Evolutionary conservation across 2,113 vertebrate genomes (phyloP), one percentile per base, ranked within the genome.

Genomic region (Nibea albiflora): DNA sequence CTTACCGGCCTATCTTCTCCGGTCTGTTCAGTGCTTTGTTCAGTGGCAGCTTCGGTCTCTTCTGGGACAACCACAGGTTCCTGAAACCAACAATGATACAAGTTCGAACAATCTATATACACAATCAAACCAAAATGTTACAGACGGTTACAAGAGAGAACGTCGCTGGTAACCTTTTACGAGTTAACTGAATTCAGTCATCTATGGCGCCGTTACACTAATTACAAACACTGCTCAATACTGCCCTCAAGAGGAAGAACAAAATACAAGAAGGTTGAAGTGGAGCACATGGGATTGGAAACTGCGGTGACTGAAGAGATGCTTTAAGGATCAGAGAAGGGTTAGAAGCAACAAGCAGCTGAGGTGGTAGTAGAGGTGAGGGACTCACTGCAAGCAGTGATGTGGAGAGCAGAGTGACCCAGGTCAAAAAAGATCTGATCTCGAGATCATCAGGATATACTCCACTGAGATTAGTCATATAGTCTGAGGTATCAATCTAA

Each of bases 241-340:
- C 56, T 88, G 89, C 76, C 60, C 76, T 86, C 88, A 88, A 86
- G 73, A 85, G 80, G 70, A 80, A 31, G 12, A 69, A 68, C 50
- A 57, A 52, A 20, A 39, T 22, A 62, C 28, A 76, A 20, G 39
- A 58, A 68, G 69, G 64, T n/a, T 42, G 24, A 49, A 50, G 7
- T 2, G 12, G 0, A 22, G 24, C 17, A 14, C 11, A 50, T 2
- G n/a, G 31, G 60, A 6, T 0, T 2, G 0, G n/a, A 53, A 47
- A 47, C 4, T 14, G 12, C 4, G 49, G 20, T 15, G 28, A 67
- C 5, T 35, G 17, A 56, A 47, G 52, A 54, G 35, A 69, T 7
- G 5, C 0, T 24, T 56, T 24, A 50, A 1, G 49, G 42, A 47
- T 57, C 4, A 53, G 24, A 47, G 44, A 42, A 60, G 53, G 54